Evolutionary conservation across 2,797 vertebrate genomes (phyloP), one percentile per base, ranked within the genome.

Genomic region (Halcyon leucocephala): DNA sequence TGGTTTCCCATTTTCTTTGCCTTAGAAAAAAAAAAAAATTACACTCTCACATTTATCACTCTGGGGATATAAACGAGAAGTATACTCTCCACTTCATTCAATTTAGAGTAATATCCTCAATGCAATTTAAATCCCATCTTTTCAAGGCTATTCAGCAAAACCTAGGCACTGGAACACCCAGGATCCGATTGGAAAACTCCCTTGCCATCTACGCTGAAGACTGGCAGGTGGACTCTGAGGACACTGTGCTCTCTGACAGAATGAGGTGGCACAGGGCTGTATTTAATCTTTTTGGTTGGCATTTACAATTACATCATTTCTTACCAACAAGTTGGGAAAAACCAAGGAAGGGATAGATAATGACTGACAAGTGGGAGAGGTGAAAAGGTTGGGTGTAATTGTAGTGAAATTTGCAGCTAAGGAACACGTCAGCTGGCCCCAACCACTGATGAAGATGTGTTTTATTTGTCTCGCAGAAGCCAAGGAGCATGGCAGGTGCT

Each of bases 1-100:
- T 97, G 97, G 94, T 94, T 97, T 98, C 97, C 97, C 97, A 97
- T 97, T 98, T 98, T 97, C 96, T 97, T 96, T 95, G 79, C 96
- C 95, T 97, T 86, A 87, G 82, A 90, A 97, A 97, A 97, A 95
- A 97, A 95, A 52, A 60, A 96, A 95, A 72, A 89, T 81, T 91
- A 37, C 49, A 25, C 78, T 95, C 86, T 97, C 85, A 80, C 97
- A 97, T 98, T 97, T 96, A 97, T 98, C 97, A 98, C 97, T 97
- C 95, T 28, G 78, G 96, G 92, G 97, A 96, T 94, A 95, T 92
- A 95, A 95, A 96, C 0, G 92, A 96, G 96, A 93, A 94, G 91
- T 96, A 58, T n/a, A 37, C 84, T 95, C 96, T 97, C 55, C 88
- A 96, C 92, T 97, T 97, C 96, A 97, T 97, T 97, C 97, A 95